Evolutionary conservation across 2,113 vertebrate species (phyloP).

Genomic region (Origma solitaria): DNA sequence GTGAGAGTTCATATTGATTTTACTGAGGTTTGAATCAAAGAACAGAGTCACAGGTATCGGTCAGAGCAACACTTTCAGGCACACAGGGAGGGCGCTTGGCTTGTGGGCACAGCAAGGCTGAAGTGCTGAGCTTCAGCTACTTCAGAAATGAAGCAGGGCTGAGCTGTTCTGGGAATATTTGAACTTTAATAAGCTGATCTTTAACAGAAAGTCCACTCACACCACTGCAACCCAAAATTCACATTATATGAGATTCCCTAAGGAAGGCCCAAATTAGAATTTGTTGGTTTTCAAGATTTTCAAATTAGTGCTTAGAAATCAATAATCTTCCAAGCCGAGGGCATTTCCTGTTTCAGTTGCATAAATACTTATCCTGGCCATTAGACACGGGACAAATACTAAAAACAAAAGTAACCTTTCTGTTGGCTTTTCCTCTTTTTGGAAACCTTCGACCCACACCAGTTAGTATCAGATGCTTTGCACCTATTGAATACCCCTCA

Average conservation of each 20-base stretch:
- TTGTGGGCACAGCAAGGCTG: not conserved
- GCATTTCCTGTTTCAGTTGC: not conserved
- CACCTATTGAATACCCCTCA: not conserved
- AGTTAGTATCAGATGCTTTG: not conserved
- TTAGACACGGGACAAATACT: not conserved
- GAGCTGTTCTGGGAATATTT: not conserved
- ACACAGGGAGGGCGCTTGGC: not conserved
- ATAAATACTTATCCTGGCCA: not conserved
- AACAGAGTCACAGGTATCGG: not conserved
- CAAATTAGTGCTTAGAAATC: not conserved
- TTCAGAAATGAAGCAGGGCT: not conserved
- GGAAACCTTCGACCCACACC: not conserved
- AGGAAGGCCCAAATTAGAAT: not conserved
- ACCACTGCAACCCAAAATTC: not conserved
- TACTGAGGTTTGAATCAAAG: not conserved
- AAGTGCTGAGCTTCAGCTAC: not conserved
- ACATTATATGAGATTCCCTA: not conserved
- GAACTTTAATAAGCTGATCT: not conserved
- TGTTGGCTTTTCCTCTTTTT: not conserved
- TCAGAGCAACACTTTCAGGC: not conserved
- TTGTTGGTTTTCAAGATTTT: not conserved
- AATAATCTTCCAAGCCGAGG: not conserved
- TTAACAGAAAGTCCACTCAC: not conserved
- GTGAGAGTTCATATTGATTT: not conserved
- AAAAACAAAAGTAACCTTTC: not conserved